These are phyloP conservation scores for Ctenochaetus hawaiiensis DNA, from an alignment of 2,797 vertebrate genomes.

Conservation along the genomic window DNA sequence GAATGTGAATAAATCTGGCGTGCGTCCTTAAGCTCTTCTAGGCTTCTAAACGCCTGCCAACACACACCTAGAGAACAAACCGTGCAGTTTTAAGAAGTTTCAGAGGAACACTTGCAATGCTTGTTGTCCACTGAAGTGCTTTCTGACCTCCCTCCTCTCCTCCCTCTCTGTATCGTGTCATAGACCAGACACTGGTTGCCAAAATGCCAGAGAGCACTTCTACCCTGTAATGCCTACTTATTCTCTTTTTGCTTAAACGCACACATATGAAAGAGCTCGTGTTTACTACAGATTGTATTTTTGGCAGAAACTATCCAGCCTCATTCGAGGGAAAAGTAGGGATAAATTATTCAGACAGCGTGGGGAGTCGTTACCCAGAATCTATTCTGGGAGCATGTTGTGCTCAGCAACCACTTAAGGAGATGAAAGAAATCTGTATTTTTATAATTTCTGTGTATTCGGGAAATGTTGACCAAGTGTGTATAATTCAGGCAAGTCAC, in stretches of 20 bases:
- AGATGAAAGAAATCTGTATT: slow-evolving; percentile 71
- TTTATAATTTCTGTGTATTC: slow-evolving; percentile 59
- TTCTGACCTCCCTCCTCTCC: slow-evolving; percentile 24
- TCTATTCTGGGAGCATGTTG: slow-evolving; percentile 69
- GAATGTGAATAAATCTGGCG: neutral
- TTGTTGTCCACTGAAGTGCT: slow-evolving; percentile 13
- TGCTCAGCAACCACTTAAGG: slow-evolving; percentile 67
- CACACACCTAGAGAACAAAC: neutral
- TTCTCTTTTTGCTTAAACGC: slow-evolving; percentile 53
- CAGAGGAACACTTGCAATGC: neutral
- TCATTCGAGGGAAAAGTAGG: slow-evolving; percentile 62
- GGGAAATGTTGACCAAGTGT: slow-evolving; percentile 54
- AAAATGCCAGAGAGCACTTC: slow-evolving; percentile 65
- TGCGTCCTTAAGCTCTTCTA: slow-evolving; percentile 2
- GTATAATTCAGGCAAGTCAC: slow-evolving; percentile 11
- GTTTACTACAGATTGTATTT: slow-evolving; percentile 77
- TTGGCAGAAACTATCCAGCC: slow-evolving; percentile 66
- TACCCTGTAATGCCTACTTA: slow-evolving; percentile 57
- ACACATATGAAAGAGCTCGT: slow-evolving; percentile 67
- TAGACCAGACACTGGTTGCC: slow-evolving; percentile 45
- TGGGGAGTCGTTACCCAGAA: slow-evolving; percentile 70
- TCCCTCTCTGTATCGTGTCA: slow-evolving; percentile 39
- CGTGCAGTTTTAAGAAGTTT: neutral
- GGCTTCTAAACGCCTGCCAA: slow-evolving; percentile 14
- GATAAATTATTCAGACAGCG: slow-evolving; percentile 73